phyloP scores from a whole-genome alignment of 2,797 vertebrate species.

The Epinephelus malabaricus region DNA sequence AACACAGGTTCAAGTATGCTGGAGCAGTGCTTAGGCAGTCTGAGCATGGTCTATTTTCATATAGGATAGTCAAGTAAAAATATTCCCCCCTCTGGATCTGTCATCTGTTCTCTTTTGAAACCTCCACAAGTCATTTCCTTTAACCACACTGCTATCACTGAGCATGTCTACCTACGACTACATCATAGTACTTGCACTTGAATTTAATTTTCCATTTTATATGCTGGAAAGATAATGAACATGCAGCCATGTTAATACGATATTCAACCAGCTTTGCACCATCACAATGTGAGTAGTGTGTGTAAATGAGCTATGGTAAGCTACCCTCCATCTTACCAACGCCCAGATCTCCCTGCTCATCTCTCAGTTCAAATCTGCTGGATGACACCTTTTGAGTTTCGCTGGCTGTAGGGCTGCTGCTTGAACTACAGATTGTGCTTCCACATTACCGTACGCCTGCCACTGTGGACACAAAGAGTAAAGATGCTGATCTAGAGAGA shows the following conservation, averaged over 20 bases:
- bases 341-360: too few relatives aligned
- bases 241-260: not conserved
- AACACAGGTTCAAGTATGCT: not conserved
- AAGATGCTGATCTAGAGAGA: too few relatives aligned
- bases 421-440: too few relatives aligned
- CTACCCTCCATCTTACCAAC: too few relatives aligned
- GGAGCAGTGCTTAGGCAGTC: not conserved
- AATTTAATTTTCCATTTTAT: conserved; percentile 7
- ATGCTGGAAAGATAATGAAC: not conserved
- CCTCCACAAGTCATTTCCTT: not conserved
- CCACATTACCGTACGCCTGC: too few relatives aligned
- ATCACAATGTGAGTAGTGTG: too few relatives aligned
- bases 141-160: not conserved
- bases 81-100: conserved; percentile 3
- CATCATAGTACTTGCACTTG: not conserved
- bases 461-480: too few relatives aligned
- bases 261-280: too few relatives aligned
- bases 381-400: too few relatives aligned
- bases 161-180: not conserved
- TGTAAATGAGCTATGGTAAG: too few relatives aligned
- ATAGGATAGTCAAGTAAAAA: conserved; percentile 9
- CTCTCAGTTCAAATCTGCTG: too few relatives aligned
- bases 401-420: too few relatives aligned
- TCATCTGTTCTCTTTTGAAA: conserved; percentile 18
- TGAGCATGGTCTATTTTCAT: not conserved